Evolutionary conservation across 2,888 invertebrate species (phyloP).

Genomic region (Cenopis cana): DNA sequence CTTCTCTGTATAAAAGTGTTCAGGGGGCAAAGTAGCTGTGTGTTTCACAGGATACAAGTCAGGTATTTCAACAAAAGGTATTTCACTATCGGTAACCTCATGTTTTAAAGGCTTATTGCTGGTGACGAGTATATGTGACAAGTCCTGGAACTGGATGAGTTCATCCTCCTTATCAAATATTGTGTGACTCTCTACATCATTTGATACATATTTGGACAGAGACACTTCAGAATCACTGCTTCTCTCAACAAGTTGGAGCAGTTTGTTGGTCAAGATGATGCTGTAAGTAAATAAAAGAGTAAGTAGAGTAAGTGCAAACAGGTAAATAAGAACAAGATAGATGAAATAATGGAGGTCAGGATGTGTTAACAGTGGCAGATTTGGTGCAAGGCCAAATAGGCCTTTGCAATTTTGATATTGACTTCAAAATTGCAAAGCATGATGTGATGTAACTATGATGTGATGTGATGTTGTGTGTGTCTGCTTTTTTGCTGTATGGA

Average conservation of each 20-base stretch:
- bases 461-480: too few species aligned
- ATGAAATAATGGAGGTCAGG: not conserved
- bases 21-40: slow-evolving; percentile 87
- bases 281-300: slow-evolving; percentile 76
- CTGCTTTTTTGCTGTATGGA: too few species aligned
- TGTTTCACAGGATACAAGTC: slow-evolving; percentile 90
- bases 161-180: slow-evolving; percentile 86
- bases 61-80: slow-evolving; percentile 85
- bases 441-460: too few species aligned
- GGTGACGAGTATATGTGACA: slow-evolving; percentile 88
- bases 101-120: slow-evolving; percentile 86
- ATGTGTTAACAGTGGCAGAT: not conserved
- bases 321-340: not conserved
- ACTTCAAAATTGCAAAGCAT: too few species aligned
- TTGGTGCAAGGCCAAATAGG: too few species aligned
- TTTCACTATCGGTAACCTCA: slow-evolving; percentile 74
- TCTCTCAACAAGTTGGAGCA: slow-evolving; percentile 89
- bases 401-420: too few species aligned
- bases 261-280: slow-evolving; percentile 86
- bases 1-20: slow-evolving; percentile 86
- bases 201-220: slow-evolving; percentile 83
- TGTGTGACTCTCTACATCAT: slow-evolving; percentile 85
- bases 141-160: slow-evolving; percentile 87
- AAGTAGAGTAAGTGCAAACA: not conserved
- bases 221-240: slow-evolving; percentile 82